Base-by-base conservation (phyloP, 2,113 vertebrate genomes). In the Hemiprocne comata region DNA sequence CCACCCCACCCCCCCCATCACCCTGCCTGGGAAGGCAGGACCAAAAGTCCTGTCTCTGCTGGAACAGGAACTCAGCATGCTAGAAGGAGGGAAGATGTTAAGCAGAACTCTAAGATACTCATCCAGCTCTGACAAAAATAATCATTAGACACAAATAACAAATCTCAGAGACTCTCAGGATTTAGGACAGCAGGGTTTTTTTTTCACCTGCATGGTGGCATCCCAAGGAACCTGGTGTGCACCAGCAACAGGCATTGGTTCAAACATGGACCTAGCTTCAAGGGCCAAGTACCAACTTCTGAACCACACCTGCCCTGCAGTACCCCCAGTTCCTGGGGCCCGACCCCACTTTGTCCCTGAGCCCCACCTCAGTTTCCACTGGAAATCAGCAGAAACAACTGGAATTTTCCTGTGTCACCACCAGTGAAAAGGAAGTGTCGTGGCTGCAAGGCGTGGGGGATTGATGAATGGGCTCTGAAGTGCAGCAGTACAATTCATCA, bases 301-400 rank as follows among this genome's bases (percentile, higher is more conserved):
- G 57, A n/a, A 13, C 11, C 13, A 2, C 11, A 36, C 9, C 13
- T 67, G 34, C 18, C 19, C 23, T 11, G 74, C 44, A 60, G 34
- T 61, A 9, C 23, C 13, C 0, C 1, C 8, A 25, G 9, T 2
- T 82, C 18, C 16, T 13, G 6, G 31, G 44, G 11, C 79, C 70
- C n/a, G 57, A 5, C n/a, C 11, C 69, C 10, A 14, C 26, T 16
- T 24, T 5, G 0, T 9, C 36, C 16, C 50, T 28, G 28, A 54
- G 42, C 28, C 34, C 6, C 14, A 31, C 12, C 23, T 31, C 17
- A 0, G 12, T 14, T 62, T 24, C 0, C 0, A 1, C 0, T 17
- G 36, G 66, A 50, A 88, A 57, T 36, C 71, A 5, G 8, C 55
- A 86, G 58, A n/a, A 88, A 62, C 24, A 36, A 5, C 2, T 62